Conservation (phyloP, 2,888 invertebrate species). For the Xylota sylvarum region DNA sequence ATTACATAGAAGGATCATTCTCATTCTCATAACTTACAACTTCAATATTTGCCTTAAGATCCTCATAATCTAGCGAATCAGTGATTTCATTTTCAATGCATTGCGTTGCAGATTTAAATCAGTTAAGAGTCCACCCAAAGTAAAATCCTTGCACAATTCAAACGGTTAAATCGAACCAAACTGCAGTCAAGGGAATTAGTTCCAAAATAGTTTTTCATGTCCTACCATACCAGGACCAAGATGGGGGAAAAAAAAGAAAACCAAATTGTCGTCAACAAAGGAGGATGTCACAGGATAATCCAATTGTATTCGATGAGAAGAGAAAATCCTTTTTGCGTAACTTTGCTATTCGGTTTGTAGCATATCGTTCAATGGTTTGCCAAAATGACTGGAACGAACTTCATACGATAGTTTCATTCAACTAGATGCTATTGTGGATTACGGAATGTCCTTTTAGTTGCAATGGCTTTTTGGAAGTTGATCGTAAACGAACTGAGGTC, state of each 20-base stretch:
- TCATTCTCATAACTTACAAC: too few species aligned
- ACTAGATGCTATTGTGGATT: too few species aligned
- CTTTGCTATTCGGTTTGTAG: too few species aligned
- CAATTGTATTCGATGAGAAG: background rate
- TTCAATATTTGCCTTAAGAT: too few species aligned
- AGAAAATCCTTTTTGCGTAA: background rate
- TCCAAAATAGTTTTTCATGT: constrained; percentile 5
- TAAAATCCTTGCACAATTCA: too few species aligned
- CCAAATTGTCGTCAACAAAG: background rate
- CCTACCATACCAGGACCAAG: background rate
- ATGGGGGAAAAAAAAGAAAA: background rate
- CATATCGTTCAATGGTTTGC: background rate
- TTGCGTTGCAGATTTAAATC: too few species aligned
- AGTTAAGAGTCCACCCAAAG: too few species aligned
- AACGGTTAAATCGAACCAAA: constrained; percentile 1
- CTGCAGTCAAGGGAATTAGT: background rate
- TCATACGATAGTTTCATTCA: background rate
- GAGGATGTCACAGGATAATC: background rate
- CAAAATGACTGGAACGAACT: background rate
- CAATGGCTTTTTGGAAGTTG: too few species aligned
- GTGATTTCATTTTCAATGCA: too few species aligned
- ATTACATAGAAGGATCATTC: too few species aligned
- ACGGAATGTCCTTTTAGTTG: background rate
- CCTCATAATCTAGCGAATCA: too few species aligned
- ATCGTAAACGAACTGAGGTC: too few species aligned